A percentile compares a stretch with the other conserved stretches of the same genome.
These are phyloP conservation scores for Cephus pygmeus DNA, from an alignment of 2,888 invertebrate genomes.

Conservation along the genomic window DNA sequence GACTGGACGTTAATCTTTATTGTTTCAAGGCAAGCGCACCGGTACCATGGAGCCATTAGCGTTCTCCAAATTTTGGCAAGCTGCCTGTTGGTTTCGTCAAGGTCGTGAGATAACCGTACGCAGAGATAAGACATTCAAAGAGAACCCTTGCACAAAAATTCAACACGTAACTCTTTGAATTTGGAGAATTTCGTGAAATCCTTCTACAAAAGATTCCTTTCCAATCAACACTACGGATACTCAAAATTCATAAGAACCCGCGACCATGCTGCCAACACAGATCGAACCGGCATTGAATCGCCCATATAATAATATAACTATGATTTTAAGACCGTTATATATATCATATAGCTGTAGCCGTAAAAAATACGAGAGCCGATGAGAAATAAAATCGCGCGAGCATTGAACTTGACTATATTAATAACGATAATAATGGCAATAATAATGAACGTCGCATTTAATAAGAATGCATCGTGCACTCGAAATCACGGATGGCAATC, in stretches of 20 bases:
- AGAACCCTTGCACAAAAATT: background rate
- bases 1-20: background rate
- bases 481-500: slow-evolving; percentile 48
- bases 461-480: slow-evolving; percentile 37
- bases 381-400: background rate
- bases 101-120: background rate
- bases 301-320: background rate
- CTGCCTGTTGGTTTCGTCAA: background rate
- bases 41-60: background rate
- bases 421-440: background rate
- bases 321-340: background rate
- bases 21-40: background rate
- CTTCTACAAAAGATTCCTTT: background rate
- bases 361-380: background rate
- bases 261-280: background rate
- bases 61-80: background rate
- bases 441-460: background rate
- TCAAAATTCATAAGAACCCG: background rate
- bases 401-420: background rate
- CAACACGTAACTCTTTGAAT: background rate
- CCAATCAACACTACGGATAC: background rate
- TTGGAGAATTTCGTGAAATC: background rate
- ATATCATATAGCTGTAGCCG: background rate
- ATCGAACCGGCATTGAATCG: background rate
- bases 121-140: background rate